Percentiles rank a stretch among this genome's conserved stretches.
phyloP scores from a whole-genome alignment of 2,113 vertebrate species.

The Haliaeetus leucogaster region DNA sequence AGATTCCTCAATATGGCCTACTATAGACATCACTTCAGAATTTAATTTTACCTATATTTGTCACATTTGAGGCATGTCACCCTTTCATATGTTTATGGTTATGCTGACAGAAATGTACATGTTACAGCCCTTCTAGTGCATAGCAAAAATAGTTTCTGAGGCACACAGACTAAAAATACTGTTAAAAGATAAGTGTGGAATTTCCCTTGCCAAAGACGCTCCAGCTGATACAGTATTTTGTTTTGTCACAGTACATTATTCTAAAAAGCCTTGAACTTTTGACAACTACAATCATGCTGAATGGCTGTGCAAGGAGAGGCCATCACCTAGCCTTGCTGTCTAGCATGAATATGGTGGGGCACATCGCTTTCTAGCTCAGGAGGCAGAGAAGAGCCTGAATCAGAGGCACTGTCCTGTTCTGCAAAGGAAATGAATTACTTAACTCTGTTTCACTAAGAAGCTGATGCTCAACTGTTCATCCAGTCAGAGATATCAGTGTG shows the following conservation, averaged over 20 bases:
- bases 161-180: constrained; percentile 55
- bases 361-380: not conserved
- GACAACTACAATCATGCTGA: not conserved
- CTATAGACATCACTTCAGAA: not conserved
- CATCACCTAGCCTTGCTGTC: not conserved
- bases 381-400: not conserved
- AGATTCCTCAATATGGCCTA: not conserved
- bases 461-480: not conserved
- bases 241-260: not conserved
- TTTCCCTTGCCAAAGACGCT: not conserved
- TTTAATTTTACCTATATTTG: constrained; percentile 22
- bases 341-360: not conserved
- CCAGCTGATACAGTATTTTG: not conserved
- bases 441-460: not conserved
- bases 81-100: constrained; percentile 6
- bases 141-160: constrained; percentile 58
- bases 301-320: not conserved
- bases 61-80: constrained; percentile 3
- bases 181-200: constrained; percentile 35
- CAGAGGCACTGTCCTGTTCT: not conserved
- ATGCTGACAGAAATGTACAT: constrained; percentile 38
- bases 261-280: not conserved
- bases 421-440: not conserved
- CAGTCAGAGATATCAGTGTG: not conserved
- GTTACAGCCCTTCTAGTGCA: not conserved